A percentile compares a stretch with the other conserved stretches of the same genome.
Evolutionary conservation across 2,113 vertebrate species (phyloP).

Genomic region (Sander vitreus): DNA sequence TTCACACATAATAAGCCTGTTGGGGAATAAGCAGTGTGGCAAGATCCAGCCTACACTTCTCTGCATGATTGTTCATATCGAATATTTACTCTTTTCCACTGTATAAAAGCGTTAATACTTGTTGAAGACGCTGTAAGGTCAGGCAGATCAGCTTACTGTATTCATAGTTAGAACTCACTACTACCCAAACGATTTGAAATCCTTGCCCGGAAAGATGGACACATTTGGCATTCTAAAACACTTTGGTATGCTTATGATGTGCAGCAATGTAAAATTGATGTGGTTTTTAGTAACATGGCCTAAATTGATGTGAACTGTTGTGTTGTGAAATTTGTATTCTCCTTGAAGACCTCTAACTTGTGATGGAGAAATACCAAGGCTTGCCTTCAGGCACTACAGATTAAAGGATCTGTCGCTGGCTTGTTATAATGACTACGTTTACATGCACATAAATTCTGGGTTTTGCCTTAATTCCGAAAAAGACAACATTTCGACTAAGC

Average conservation of each 20-base stretch:
- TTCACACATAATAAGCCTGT: conserved; percentile 11
- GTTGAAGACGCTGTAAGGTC: neutral
- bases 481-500: too few species aligned
- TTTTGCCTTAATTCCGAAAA: too few species aligned
- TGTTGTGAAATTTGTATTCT: neutral
- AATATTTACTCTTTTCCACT: too few species aligned
- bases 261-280: neutral
- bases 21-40: neutral
- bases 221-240: neutral
- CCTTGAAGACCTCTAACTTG: neutral
- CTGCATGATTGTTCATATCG: too few species aligned
- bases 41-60: neutral
- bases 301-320: too few species aligned
- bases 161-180: too few species aligned
- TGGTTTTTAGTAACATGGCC: too few species aligned
- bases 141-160: neutral
- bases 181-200: neutral
- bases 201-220: neutral
- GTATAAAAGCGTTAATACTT: neutral
- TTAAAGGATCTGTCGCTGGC: too few species aligned
- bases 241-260: neutral
- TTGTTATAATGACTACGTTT: too few species aligned
- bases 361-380: neutral
- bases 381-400: neutral
- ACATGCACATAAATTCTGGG: too few species aligned